Percentiles rank a stretch among this genome's conserved stretches.
Evolutionary conservation across 2,113 vertebrate species (phyloP).

Genomic region (human): DNA sequence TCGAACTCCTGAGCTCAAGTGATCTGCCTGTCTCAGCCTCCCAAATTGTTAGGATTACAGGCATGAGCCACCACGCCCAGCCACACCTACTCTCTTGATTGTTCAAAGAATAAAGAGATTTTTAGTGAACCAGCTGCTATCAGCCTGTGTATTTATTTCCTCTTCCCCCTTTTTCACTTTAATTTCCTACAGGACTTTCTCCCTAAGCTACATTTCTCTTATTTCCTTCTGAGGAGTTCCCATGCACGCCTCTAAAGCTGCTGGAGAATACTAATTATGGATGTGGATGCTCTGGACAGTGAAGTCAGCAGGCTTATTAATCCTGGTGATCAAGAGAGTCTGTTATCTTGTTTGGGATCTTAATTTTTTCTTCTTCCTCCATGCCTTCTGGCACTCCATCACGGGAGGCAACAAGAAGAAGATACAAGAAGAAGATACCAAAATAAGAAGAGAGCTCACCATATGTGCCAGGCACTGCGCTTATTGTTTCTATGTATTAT

Average conservation of each 20-base stretch:
- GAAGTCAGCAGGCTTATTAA: background rate
- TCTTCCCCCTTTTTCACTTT: background rate
- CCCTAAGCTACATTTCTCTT: background rate
- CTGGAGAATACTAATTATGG: background rate
- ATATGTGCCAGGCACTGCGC: background rate
- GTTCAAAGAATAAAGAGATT: background rate
- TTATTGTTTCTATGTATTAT: background rate
- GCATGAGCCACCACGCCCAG: too few species aligned
- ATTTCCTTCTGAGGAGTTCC: background rate
- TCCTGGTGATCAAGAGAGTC: background rate
- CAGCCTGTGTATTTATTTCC: background rate
- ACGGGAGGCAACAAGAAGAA: background rate
- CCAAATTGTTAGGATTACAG: too few species aligned
- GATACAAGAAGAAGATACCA: background rate
- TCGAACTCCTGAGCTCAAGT: too few species aligned
- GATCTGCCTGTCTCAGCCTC: too few species aligned
- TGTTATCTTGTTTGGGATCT: background rate
- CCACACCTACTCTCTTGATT: background rate
- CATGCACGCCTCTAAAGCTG: background rate
- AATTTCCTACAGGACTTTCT: background rate
- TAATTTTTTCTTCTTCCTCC: background rate
- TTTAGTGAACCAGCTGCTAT: background rate
- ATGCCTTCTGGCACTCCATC: background rate
- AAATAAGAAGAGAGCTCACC: background rate
- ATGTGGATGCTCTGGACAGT: background rate